phyloP scores from a whole-genome alignment of 2,888 invertebrate species.

The Zaprionus bogoriensis region DNA sequence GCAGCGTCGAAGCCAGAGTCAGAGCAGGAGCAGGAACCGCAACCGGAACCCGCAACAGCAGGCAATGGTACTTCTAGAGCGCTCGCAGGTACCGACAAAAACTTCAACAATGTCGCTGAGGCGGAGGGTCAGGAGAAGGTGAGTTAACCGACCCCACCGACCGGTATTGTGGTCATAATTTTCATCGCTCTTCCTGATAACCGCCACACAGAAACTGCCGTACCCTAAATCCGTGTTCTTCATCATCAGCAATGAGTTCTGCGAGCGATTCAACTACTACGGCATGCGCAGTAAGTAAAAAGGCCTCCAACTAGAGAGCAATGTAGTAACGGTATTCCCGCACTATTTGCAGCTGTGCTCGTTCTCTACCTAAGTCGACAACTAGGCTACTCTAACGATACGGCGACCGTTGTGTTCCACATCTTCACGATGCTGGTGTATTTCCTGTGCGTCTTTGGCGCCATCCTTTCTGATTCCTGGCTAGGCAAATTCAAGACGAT shows the following conservation, averaged over 20 bases:
- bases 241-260: slow-evolving; percentile 96
- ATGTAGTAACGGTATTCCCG: too few relatives aligned
- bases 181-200: not conserved
- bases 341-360: slow-evolving; percentile 86
- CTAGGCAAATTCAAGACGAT: slow-evolving; percentile 91
- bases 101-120: slow-evolving; percentile 58
- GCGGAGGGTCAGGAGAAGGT: slow-evolving; percentile 80
- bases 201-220: slow-evolving; percentile 74
- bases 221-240: slow-evolving; percentile 92
- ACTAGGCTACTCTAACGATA: slow-evolving; percentile 86
- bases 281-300: slow-evolving; percentile 93
- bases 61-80: slow-evolving; percentile 42
- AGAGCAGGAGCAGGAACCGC: not conserved
- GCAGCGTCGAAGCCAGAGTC: too few relatives aligned
- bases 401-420: slow-evolving; percentile 89
- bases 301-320: too few relatives aligned
- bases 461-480: slow-evolving; percentile 90
- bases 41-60: not conserved
- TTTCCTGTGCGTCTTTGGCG: slow-evolving; percentile 90
- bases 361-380: slow-evolving; percentile 88
- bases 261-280: slow-evolving; percentile 97
- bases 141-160: not conserved
- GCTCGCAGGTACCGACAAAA: slow-evolving; percentile 24
- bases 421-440: slow-evolving; percentile 89
- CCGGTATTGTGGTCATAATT: not conserved